Evolutionary conservation across 2,888 invertebrate genomes (phyloP).

Genomic region (Andricus quercusramuli): DNA sequence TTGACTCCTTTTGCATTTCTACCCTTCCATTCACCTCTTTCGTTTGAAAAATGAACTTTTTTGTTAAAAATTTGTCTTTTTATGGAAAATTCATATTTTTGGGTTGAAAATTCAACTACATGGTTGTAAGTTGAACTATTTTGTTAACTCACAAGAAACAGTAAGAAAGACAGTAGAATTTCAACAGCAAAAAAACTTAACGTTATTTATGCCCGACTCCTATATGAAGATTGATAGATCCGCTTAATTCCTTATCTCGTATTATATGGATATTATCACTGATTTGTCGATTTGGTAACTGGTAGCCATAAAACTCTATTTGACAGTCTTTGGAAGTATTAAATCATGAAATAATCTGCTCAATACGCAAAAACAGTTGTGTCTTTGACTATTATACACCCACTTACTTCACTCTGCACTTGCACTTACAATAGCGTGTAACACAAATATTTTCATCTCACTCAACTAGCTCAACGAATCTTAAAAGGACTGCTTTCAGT

Average conservation of each 20-base stretch:
- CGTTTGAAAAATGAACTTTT: no score
- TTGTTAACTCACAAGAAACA: no score
- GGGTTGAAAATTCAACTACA: no score
- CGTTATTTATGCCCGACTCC: no score
- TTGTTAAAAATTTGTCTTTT: no score
- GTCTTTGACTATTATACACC: slow-evolving; percentile 18
- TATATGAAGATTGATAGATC: neutral
- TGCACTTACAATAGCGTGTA: slow-evolving; percentile 14
- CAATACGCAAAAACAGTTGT: slow-evolving; percentile 21
- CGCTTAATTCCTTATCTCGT: neutral
- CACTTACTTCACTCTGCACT: slow-evolving; percentile 21
- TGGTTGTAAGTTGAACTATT: no score
- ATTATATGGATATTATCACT: neutral
- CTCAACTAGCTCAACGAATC: slow-evolving; percentile 34
- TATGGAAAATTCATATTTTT: no score
- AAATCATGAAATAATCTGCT: slow-evolving; percentile 20
- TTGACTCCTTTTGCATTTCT: no score
- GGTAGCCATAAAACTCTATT: neutral
- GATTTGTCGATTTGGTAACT: neutral
- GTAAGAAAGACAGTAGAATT: no score
- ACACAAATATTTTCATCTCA: slow-evolving; percentile 41
- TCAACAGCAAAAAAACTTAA: no score
- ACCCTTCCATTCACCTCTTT: no score
- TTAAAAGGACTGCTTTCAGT: slow-evolving; percentile 15
- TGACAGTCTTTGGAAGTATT: neutral